Base-by-base conservation (phyloP, 2,888 invertebrate genomes). In the Bimastos eiseni region DNA sequence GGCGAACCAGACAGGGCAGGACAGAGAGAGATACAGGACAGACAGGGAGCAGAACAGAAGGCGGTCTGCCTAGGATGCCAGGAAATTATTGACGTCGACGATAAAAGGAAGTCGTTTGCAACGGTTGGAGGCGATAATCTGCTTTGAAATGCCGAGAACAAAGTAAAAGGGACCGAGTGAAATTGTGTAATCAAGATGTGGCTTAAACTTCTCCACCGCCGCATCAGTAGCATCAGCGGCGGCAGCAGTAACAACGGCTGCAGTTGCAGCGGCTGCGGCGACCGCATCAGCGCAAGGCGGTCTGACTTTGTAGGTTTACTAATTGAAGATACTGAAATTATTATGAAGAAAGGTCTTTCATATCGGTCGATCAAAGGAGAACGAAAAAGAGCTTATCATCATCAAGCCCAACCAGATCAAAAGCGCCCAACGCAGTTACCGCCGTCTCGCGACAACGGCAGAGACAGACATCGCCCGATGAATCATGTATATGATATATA, bases 61-160 rank as follows among this genome's bases (percentile, higher is more conserved):
- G 70, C 70, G 30, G 70, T 70, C 70, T 30, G n/a, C 4, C 13
- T 70, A n/a, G 30, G 8, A n/a, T 70, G 70, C 70, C 70, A 70
- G 70, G 70, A 70, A 70, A 70, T 70, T 70, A 70, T 70, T 70
- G 30, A 70, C 70, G 70, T 70, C 70, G 70, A 30, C 70, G 70
- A 70, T 70, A 70, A 70, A 70, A 70, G 70, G 70, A 70, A 70
- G 70, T 70, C 70, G 70, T 70, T 70, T 70, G 70, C 70, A 70
- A 70, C 70, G 70, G 70, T 70, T 70, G 70, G 70, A 70, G 70
- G 70, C 70, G 70, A 70, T 70, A 70, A 8, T 70, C 70, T 70
- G 86, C 86, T 34, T 36, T 86, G 86, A 86, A 86, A 86, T 86
- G 86, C 37, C 86, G 37, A 86, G 86, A 86, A 86, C 86, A 86